A percentile compares a stretch with the other conserved stretches of the same genome.
Conservation (phyloP, 2,113 vertebrate species). For the Heterotis niloticus region DNA sequence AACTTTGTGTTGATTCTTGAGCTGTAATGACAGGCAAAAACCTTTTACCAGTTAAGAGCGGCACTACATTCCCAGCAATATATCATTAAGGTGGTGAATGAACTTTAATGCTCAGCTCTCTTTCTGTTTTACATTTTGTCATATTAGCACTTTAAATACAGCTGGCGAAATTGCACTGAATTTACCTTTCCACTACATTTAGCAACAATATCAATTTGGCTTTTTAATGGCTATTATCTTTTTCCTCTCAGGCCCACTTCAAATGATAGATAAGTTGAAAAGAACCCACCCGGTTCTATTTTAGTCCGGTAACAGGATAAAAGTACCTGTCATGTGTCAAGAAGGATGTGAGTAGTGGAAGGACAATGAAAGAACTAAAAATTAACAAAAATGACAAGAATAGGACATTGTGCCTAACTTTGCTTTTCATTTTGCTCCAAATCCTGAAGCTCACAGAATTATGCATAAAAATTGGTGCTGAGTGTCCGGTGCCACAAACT, state of each 20-base stretch:
- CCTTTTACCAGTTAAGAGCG: background rate
- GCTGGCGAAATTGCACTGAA: background rate
- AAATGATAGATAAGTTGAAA: background rate
- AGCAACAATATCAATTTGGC: background rate
- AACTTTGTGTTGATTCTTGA: background rate
- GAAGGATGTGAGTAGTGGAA: too few species aligned
- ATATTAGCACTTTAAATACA: background rate
- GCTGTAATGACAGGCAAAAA: constrained; percentile 9
- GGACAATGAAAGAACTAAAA: too few species aligned
- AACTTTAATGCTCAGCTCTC: background rate
- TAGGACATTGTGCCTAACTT: too few species aligned
- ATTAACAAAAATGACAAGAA: too few species aligned
- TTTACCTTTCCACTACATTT: background rate
- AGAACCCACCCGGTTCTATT: background rate
- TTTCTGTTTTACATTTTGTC: background rate
- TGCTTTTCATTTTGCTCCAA: too few species aligned
- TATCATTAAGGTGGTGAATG: background rate
- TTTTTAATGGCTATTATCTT: background rate
- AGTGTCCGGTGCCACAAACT: too few species aligned
- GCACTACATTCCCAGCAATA: background rate
- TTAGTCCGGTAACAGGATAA: background rate
- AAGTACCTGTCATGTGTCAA: too few species aligned
- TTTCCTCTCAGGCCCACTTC: background rate
- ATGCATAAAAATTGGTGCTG: too few species aligned
- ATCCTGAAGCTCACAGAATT: too few species aligned